Conservation (phyloP, 2,113 vertebrate genomes). For the Columbina picui region DNA sequence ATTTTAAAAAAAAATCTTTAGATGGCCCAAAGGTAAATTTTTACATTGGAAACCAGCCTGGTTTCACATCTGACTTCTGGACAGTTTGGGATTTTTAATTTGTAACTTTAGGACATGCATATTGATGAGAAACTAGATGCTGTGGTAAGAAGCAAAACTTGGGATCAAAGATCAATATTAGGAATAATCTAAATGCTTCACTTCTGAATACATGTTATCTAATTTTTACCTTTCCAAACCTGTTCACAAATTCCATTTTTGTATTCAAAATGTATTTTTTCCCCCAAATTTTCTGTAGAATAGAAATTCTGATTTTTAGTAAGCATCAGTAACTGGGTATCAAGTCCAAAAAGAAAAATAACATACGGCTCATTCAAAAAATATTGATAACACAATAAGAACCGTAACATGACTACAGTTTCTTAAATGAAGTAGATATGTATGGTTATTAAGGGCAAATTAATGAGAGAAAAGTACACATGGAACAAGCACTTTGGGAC, state of each 20-base stretch:
- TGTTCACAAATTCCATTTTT: neutral
- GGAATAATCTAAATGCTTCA: neutral
- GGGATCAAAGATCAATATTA: neutral
- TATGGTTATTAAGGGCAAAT: neutral
- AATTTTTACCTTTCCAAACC: neutral
- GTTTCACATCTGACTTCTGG: neutral
- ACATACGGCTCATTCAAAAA: neutral
- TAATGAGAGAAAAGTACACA: neutral
- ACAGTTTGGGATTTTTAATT: neutral
- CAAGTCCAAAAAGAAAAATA: neutral
- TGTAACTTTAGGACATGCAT: neutral
- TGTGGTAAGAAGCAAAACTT: neutral
- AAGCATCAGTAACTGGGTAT: neutral
- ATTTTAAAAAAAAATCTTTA: neutral
- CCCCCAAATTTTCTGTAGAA: neutral
- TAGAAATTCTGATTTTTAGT: neutral
- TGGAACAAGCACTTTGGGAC: neutral
- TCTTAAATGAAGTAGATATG: neutral
- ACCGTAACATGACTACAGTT: neutral
- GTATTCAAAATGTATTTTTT: neutral
- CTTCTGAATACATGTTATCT: neutral
- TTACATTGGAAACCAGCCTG: neutral
- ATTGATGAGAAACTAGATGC: neutral
- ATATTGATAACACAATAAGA: neutral
- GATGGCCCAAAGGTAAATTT: neutral